Evolutionary conservation across 2,113 vertebrate species (phyloP).

Genomic region (Oreochromis niloticus): DNA sequence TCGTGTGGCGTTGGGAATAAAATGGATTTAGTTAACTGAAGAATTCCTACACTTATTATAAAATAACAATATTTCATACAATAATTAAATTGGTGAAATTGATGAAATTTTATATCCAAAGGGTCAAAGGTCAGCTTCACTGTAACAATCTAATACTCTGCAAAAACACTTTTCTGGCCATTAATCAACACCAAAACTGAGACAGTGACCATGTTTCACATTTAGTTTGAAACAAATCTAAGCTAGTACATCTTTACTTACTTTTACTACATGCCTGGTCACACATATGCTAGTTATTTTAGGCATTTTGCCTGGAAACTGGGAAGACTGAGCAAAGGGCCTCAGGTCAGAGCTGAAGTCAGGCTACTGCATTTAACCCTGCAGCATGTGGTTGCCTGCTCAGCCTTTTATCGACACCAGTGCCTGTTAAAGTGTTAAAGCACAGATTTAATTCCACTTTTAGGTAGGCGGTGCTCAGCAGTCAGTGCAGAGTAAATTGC

Average conservation of each 20-base stretch:
- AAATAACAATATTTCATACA: background rate
- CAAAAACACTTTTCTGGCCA: background rate
- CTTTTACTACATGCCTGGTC: background rate
- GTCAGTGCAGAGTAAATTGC: background rate
- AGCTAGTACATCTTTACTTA: background rate
- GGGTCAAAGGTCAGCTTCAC: background rate
- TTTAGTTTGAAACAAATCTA: background rate
- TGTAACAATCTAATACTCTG: background rate
- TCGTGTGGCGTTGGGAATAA: fast-evolving
- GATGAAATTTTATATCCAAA: background rate
- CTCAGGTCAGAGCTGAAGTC: background rate
- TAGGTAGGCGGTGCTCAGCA: background rate
- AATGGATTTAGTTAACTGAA: background rate
- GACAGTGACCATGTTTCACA: background rate
- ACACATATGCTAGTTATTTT: background rate
- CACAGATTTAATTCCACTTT: background rate
- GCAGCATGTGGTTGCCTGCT: background rate
- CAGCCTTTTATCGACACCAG: background rate
- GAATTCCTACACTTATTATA: background rate
- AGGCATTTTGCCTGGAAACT: background rate
- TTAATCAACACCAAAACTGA: background rate
- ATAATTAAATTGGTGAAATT: background rate
- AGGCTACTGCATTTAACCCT: background rate
- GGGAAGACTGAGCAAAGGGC: background rate
- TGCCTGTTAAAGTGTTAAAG: fast-evolving